phyloP scores from a whole-genome alignment of 2,113 vertebrate species.

The Bos javanicus region DNA sequence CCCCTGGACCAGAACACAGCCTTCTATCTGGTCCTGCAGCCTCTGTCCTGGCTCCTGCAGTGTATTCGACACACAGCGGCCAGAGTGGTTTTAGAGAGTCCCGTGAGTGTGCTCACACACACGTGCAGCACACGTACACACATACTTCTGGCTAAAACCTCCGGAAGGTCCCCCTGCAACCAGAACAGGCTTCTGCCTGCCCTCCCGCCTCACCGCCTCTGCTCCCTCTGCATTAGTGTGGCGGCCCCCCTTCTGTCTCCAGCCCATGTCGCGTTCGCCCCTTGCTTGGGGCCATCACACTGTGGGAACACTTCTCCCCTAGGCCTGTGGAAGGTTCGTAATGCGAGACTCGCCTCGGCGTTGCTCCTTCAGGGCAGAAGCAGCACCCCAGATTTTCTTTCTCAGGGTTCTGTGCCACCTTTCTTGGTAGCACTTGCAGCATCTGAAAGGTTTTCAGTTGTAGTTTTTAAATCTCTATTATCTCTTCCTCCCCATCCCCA shows the following conservation, averaged over 20 bases:
- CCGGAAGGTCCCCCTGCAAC: neutral
- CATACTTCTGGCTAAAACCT: neutral
- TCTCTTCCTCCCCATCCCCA: neutral
- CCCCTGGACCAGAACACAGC: no score
- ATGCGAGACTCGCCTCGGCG: neutral
- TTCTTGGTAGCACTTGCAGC: neutral
- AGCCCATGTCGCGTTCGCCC: rapidly evolving
- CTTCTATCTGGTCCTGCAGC: no score
- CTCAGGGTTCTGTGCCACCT: neutral
- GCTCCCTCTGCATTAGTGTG: no score
- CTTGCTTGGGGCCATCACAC: neutral
- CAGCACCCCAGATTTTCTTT: neutral
- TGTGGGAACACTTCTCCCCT: neutral
- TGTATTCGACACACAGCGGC: neutral
- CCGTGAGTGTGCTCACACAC: neutral
- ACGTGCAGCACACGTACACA: rapidly evolving
- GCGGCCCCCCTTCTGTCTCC: neutral
- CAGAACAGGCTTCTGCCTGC: neutral
- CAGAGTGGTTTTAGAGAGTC: neutral
- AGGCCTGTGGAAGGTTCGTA: neutral
- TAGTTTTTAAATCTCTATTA: neutral
- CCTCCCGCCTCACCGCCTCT: neutral
- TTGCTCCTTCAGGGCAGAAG: neutral
- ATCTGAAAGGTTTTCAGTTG: neutral
- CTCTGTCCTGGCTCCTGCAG: rapidly evolving